Evolutionary conservation across 2,797 vertebrate species (phyloP), one percentile per base, ranked within the genome.

Genomic region (Gouania willdenowi): DNA sequence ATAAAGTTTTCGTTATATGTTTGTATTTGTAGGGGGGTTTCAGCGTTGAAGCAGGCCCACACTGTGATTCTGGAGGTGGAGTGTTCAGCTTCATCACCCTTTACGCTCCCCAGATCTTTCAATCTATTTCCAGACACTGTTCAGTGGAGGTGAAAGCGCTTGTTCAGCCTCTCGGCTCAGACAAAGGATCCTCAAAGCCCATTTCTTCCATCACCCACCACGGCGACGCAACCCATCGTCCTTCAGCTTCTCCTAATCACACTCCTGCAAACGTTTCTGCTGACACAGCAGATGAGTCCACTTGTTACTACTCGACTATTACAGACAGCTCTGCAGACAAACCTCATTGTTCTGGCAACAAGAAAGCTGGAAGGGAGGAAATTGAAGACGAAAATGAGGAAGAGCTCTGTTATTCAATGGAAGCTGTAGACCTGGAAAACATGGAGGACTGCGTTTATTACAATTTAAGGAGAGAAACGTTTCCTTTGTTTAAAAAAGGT

Each of bases 31-130:
- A 95, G 94, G 87, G 65, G 0, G 59, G 87, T 12, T 89, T 96
- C 71, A 89, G 87, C 61, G 90, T 95, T 0, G 92, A 95, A 68
- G 92, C 92, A 0, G 92, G 94, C 22, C 91, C 90, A 6, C 90
- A 89, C 41, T 94, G 92, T n/a, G 77, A 90, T 25, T 93, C 93
- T 0, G 94, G 94, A 0, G 88, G 92, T 41, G 94, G 93, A 18
- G 33, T 88, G 27, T 96, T 95, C 38, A 86, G 79, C 62, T 94
- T 95, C 81, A 75, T 85, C 70, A 90, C 90, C 23, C 63, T 46
- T 0, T 59, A 83, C 0, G 90, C 86, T 2, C 26, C 15, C 0
- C 79, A 91, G 47, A 86, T 97, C 54, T 90, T 87, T 46, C 54
- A 59, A 3, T 48, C 75, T 42, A 89, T 95, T 1, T 50, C 46